Conservation (phyloP, 2,797 vertebrate genomes). For the Mycteria americana region DNA sequence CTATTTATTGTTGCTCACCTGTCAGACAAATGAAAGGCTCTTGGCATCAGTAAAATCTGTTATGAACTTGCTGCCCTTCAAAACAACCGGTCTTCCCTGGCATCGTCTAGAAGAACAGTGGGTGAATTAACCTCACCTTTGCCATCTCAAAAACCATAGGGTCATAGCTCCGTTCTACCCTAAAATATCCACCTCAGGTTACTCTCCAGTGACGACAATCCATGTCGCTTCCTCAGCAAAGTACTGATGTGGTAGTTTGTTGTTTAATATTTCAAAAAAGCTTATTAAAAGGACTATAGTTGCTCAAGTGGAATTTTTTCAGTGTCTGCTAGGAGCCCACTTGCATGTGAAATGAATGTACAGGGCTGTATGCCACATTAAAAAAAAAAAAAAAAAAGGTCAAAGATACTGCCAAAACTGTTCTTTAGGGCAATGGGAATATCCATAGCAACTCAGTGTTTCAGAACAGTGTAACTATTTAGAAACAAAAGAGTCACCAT, state of each 20-base stretch:
- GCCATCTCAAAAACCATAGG: not conserved
- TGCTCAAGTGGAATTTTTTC: not conserved
- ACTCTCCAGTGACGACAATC: not conserved
- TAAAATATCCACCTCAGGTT: not conserved
- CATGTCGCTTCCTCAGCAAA: not conserved
- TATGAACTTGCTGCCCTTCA: not conserved
- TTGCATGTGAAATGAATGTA: not conserved
- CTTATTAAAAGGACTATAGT: not conserved
- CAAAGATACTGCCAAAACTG: not conserved
- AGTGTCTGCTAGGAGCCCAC: not conserved
- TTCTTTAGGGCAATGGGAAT: not conserved
- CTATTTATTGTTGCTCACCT: not conserved
- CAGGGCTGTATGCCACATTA: not conserved
- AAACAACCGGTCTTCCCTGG: not conserved
- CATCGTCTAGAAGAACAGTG: not conserved
- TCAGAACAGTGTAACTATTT: not conserved
- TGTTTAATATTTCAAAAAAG: not conserved
- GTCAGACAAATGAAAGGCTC: not conserved
- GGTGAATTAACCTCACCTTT: not conserved
- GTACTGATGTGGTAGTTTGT: not conserved
- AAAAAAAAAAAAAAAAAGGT: not conserved
- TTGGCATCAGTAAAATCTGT: not conserved
- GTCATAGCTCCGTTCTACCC: not conserved
- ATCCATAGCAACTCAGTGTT: not conserved
- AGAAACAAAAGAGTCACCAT: not conserved